A percentile compares a stretch with the other conserved stretches of the same genome.
phyloP scores from a whole-genome alignment of 2,888 invertebrate species.

The Opisthograptis luteolata region DNA sequence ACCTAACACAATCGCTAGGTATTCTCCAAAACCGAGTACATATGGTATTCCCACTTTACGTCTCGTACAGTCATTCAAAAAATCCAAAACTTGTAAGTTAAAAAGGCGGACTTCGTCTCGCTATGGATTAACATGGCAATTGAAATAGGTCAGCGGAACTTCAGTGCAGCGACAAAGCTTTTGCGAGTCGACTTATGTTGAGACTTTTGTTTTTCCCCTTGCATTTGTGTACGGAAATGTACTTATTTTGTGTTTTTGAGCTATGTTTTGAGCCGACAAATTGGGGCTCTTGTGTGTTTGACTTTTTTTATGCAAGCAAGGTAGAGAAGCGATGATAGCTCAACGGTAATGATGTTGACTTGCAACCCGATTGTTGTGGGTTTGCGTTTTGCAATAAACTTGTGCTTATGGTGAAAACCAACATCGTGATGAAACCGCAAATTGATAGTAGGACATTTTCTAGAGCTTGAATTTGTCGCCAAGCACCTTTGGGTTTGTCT shows the following conservation, averaged over 20 bases:
- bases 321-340: no score
- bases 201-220: constrained; percentile 13
- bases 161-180: constrained; percentile 27
- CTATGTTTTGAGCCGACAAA: constrained; percentile 14
- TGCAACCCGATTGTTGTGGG: no score
- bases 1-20: no score
- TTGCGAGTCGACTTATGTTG: constrained; percentile 17
- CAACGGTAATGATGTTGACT: no score
- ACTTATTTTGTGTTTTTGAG: no score
- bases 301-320: background rate
- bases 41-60: constrained; percentile 35
- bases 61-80: constrained; percentile 42
- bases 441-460: no score
- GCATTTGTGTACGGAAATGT: constrained; percentile 13
- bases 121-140: constrained; percentile 74
- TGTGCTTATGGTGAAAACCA: no score
- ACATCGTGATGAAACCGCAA: no score
- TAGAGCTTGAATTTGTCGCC: no score
- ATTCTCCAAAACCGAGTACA: constrained; percentile 25
- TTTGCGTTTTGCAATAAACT: no score
- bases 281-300: constrained; percentile 1
- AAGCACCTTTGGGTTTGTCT: no score
- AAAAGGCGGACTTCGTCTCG: constrained; percentile 59
- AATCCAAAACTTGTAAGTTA: constrained; percentile 50
- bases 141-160: constrained; percentile 67